phyloP scores from a whole-genome alignment of 2,888 invertebrate genomes.

The Synanthedon andrenaeformis region DNA sequence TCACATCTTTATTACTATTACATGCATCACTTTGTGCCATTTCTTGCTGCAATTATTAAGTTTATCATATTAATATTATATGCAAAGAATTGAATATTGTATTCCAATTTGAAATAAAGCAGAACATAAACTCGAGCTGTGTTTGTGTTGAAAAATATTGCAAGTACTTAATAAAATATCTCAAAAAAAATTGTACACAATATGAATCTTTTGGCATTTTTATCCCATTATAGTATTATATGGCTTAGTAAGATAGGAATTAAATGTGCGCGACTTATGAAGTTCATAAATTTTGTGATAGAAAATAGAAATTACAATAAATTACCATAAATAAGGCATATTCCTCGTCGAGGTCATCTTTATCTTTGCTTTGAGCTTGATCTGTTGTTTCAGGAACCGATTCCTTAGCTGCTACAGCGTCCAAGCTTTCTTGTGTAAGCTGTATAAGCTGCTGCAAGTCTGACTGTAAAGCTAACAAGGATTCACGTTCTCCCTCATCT shows the following conservation, averaged over 20 bases:
- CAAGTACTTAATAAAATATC: too few relatives aligned
- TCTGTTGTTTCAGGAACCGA: slow-evolving; percentile 2
- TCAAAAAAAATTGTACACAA: too few relatives aligned
- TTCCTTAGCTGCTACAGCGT: slow-evolving; percentile 24
- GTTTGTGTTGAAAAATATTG: too few relatives aligned
- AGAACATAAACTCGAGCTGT: too few relatives aligned
- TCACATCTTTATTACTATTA: slow-evolving; percentile 26
- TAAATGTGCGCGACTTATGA: too few relatives aligned
- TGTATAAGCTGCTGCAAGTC: slow-evolving; percentile 77
- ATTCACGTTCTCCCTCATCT: slow-evolving; percentile 62
- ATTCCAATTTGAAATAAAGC: background rate
- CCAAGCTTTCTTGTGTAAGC: slow-evolving; percentile 74
- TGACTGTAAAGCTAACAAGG: slow-evolving; percentile 70
- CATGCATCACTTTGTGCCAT: slow-evolving; percentile 61
- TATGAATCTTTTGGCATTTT: too few relatives aligned
- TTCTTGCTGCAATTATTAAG: slow-evolving; percentile 53
- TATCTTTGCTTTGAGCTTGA: slow-evolving; percentile 12
- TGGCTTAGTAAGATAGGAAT: too few relatives aligned
- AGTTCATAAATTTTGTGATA: too few relatives aligned
- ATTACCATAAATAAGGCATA: slow-evolving; percentile 77
- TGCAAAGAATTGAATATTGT: background rate
- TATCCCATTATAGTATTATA: too few relatives aligned
- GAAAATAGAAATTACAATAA: too few relatives aligned
- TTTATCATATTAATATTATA: background rate
- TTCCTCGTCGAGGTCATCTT: slow-evolving; percentile 59